Evolutionary conservation across 2,888 invertebrate genomes (phyloP).

Genomic region (Barypeithes pellucidus): DNA sequence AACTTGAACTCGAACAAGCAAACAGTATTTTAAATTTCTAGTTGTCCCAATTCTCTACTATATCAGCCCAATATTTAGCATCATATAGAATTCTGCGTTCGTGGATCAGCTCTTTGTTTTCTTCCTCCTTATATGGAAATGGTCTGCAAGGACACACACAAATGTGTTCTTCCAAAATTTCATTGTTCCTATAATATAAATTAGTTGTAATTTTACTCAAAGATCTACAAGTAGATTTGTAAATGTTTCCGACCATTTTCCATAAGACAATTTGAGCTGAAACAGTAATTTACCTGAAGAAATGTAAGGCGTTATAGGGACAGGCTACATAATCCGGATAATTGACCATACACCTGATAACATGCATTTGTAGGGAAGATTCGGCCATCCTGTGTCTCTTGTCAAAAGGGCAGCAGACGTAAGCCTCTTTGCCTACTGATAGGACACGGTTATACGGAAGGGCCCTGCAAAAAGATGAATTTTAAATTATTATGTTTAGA

Average conservation of each 20-base stretch:
- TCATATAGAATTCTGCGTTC: conserved; percentile 51
- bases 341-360: conserved; percentile 65
- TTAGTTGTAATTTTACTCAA: too few species aligned
- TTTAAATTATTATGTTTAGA: background rate
- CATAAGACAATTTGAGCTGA: too few species aligned
- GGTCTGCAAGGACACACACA: conserved; percentile 59
- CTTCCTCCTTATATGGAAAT: conserved; percentile 20
- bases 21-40: conserved; percentile 34
- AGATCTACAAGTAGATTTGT: too few species aligned
- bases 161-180: conserved; percentile 61
- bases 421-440: background rate
- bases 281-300: conserved; percentile 54
- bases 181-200: conserved; percentile 52
- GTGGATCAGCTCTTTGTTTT: conserved; percentile 19
- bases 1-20: background rate
- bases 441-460: conserved; percentile 11
- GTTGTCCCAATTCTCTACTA: conserved; percentile 61
- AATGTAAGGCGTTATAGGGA: conserved; percentile 65
- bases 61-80: conserved; percentile 56
- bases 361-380: conserved; percentile 63
- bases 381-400: conserved; percentile 60
- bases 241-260: too few species aligned
- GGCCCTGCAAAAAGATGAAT: conserved; percentile 17
- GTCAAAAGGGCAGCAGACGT: conserved; percentile 65
- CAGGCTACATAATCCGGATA: conserved; percentile 64